Evolutionary conservation across 2,888 invertebrate species (phyloP).

Genomic region (Cantharis lateralis): DNA sequence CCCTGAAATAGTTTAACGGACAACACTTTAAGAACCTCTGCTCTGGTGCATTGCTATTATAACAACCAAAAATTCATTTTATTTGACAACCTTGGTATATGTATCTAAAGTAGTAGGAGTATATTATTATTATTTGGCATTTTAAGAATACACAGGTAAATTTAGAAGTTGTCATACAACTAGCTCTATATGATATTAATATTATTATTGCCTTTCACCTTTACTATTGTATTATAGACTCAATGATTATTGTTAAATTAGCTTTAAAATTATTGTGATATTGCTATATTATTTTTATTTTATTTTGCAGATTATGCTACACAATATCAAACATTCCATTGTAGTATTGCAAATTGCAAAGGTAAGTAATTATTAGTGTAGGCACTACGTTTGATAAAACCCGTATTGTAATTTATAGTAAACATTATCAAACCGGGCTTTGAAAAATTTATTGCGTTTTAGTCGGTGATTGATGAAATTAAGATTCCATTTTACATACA

Average conservation of each 20-base stretch:
- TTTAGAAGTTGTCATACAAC: too few relatives aligned
- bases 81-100: too few relatives aligned
- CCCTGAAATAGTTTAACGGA: too few relatives aligned
- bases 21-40: too few relatives aligned
- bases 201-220: too few relatives aligned
- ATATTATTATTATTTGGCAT: too few relatives aligned
- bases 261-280: neutral
- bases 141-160: too few relatives aligned
- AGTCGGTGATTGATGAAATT: neutral
- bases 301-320: constrained; percentile 81
- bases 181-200: too few relatives aligned
- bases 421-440: neutral
- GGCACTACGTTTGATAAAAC: neutral
- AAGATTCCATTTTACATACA: neutral
- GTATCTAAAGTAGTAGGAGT: too few relatives aligned
- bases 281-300: neutral
- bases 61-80: too few relatives aligned
- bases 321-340: constrained; percentile 98
- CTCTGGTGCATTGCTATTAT: too few relatives aligned
- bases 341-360: constrained; percentile 97
- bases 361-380: constrained; percentile 60
- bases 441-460: neutral
- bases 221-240: neutral
- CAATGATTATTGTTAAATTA: too few relatives aligned
- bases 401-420: neutral